A percentile compares a stretch with the other conserved stretches of the same genome.
These are phyloP conservation scores for Tribolium freemani DNA, from an alignment of 2,888 invertebrate genomes.

Conservation along the genomic window DNA sequence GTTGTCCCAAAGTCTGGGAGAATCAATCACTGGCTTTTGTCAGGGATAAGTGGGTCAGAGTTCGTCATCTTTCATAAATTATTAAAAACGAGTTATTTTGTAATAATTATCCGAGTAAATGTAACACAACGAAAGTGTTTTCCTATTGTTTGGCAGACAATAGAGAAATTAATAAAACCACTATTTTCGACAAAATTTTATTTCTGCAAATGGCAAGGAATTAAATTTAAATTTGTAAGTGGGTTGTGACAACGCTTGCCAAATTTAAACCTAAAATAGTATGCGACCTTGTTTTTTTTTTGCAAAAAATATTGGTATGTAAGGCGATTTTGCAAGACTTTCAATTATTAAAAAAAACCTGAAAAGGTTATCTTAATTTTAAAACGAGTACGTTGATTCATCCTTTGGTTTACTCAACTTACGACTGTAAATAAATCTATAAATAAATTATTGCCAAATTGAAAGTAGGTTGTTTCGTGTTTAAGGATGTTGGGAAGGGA, in stretches of 20 bases:
- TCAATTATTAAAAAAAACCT: neutral
- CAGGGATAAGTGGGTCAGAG: too few relatives aligned
- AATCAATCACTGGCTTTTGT: too few relatives aligned
- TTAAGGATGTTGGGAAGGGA: neutral
- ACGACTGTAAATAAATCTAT: conserved; percentile 18
- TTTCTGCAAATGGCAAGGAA: neutral
- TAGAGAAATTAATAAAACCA: too few relatives aligned
- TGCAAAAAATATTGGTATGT: neutral
- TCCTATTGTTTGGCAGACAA: too few relatives aligned
- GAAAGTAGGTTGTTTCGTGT: conserved; percentile 9
- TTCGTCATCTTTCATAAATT: too few relatives aligned
- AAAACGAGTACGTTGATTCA: neutral
- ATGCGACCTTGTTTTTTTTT: conserved; percentile 7
- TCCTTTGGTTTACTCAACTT: neutral
- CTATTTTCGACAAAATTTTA: neutral
- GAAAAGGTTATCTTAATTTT: neutral
- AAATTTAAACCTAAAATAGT: neutral
- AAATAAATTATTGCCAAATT: conserved; percentile 19
- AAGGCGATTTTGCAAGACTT: neutral
- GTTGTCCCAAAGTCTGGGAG: neutral
- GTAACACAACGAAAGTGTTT: neutral
- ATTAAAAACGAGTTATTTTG: too few relatives aligned
- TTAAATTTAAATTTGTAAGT: neutral
- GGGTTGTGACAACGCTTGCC: neutral
- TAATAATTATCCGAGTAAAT: neutral